Conservation (phyloP, 2,113 vertebrate genomes). For the Stigmatopora argus region DNA sequence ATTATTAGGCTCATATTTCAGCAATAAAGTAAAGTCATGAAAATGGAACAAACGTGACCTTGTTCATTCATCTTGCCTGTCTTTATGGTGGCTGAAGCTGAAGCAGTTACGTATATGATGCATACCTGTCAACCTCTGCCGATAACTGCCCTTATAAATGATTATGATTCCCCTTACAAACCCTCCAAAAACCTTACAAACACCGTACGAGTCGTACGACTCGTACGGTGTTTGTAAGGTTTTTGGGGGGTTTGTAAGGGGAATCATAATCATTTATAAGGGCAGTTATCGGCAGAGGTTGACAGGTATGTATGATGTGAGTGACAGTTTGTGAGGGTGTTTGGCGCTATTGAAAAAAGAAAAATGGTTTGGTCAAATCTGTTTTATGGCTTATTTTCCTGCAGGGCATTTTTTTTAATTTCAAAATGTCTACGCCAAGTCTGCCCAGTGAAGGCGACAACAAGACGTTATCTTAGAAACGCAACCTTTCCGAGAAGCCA, state of each 20-base stretch:
- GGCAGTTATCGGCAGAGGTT: too few relatives aligned
- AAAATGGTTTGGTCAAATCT: not conserved
- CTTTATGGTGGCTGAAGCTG: not conserved
- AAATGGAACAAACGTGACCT: not conserved
- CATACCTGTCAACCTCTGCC: too few relatives aligned
- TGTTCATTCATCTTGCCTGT: not conserved
- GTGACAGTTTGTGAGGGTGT: not conserved
- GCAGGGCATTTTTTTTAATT: slow-evolving; percentile 1
- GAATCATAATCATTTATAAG: too few relatives aligned
- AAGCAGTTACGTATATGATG: too few relatives aligned
- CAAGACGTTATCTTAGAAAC: slow-evolving; percentile 24
- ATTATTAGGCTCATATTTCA: not conserved
- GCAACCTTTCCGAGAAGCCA: slow-evolving; percentile 18
- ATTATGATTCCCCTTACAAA: too few relatives aligned
- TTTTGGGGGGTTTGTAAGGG: too few relatives aligned
- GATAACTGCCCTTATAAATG: too few relatives aligned
- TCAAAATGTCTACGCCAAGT: slow-evolving; percentile 1
- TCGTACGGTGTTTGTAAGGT: too few relatives aligned
- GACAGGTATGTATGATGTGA: too few relatives aligned
- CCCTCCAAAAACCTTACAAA: too few relatives aligned
- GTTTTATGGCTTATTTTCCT: not conserved
- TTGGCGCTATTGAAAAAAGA: not conserved
- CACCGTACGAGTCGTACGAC: too few relatives aligned
- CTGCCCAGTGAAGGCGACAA: slow-evolving; percentile 2
- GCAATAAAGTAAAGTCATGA: not conserved